Evolutionary conservation across 2,888 invertebrate genomes (phyloP).

Genomic region (Emmelina monodactyla): DNA sequence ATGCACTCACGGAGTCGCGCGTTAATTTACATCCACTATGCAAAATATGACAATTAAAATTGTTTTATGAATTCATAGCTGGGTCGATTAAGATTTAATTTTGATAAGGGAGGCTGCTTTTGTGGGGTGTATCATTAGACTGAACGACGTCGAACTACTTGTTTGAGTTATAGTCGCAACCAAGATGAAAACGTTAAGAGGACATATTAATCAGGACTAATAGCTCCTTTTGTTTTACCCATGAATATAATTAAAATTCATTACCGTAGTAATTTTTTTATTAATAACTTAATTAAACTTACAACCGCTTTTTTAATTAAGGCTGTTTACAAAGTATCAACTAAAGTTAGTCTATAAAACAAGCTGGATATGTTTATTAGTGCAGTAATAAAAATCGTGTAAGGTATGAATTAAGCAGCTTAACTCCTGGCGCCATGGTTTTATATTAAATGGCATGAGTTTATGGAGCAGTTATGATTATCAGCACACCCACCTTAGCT

Average conservation of each 20-base stretch:
- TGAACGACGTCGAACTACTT: constrained; percentile 26
- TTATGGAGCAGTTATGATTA: no score
- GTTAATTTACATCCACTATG: constrained; percentile 53
- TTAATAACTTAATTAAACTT: background rate
- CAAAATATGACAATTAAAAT: constrained; percentile 56
- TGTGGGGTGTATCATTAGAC: constrained; percentile 42
- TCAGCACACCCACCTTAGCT: no score
- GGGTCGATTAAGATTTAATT: constrained; percentile 57
- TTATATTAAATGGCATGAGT: no score
- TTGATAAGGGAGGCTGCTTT: constrained; percentile 44
- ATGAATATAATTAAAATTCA: no score
- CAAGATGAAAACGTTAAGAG: no score
- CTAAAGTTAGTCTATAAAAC: background rate
- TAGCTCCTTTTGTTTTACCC: no score
- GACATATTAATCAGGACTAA: no score
- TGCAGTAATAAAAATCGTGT: no score
- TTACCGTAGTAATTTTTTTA: background rate
- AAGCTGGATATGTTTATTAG: no score
- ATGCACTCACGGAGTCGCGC: constrained; percentile 30
- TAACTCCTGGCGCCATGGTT: no score
- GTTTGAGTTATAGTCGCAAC: constrained; percentile 30
- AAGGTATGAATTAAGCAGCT: no score
- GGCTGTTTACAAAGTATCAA: background rate
- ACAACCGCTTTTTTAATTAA: background rate
- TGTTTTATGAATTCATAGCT: constrained; percentile 50